Percentiles rank a stretch among this genome's conserved stretches.
Conservation (phyloP, 2,888 invertebrate genomes). For the Gastracanthus pulcherrimus region DNA sequence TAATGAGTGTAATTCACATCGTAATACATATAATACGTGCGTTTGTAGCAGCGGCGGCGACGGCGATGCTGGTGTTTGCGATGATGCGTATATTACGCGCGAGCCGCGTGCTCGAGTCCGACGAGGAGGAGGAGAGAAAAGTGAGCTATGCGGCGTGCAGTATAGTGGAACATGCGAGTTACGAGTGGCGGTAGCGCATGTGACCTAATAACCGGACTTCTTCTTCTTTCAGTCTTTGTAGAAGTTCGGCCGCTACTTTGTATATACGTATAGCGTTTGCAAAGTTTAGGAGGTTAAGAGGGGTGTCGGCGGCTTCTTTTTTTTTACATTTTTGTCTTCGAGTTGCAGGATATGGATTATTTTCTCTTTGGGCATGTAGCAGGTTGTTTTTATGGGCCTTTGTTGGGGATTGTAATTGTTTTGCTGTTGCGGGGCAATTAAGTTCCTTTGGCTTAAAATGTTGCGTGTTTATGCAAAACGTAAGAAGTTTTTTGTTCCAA, state of each 20-base stretch:
- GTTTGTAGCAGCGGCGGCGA: background rate
- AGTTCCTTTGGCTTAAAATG: too few species aligned
- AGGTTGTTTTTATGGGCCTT: background rate
- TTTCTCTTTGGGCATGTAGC: background rate
- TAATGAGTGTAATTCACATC: conserved; percentile 42
- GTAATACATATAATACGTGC: conserved; percentile 12
- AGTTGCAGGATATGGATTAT: background rate
- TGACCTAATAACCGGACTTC: conserved; percentile 42
- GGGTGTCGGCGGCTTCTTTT: too few species aligned
- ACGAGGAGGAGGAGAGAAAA: conserved; percentile 1
- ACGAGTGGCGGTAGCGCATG: background rate
- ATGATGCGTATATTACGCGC: background rate
- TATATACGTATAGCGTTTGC: background rate
- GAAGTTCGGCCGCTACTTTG: background rate
- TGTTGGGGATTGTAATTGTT: background rate
- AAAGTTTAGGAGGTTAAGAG: conserved; percentile 9
- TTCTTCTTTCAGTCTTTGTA: background rate
- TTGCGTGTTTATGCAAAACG: background rate
- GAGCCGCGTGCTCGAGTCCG: background rate
- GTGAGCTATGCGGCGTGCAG: conserved; percentile 38
- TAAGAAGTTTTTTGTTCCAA: background rate
- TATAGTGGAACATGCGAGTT: conserved; percentile 1
- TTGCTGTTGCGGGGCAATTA: background rate
- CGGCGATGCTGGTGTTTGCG: too few species aligned
- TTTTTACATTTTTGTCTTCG: background rate